Evolutionary conservation across 1,140 invertebrate genomes (phyloP).

Genomic region (Andrena cerasifolii): DNA sequence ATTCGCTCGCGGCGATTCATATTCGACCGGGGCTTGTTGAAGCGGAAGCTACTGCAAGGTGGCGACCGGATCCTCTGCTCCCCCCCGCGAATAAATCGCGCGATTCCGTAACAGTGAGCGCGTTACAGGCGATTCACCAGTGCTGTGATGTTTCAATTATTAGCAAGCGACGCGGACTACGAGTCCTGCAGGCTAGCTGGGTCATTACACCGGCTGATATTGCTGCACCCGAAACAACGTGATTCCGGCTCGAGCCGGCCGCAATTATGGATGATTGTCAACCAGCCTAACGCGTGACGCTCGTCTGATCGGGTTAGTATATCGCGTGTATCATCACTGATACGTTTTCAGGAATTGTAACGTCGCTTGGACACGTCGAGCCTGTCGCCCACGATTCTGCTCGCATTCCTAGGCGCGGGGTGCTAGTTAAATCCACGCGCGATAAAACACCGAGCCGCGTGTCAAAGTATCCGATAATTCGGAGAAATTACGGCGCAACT

Average conservation of each 20-base stretch:
- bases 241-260: neutral
- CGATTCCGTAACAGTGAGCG: too few relatives aligned
- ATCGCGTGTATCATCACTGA: neutral
- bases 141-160: slow-evolving; percentile 15
- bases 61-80: neutral
- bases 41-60: neutral
- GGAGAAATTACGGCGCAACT: too few relatives aligned
- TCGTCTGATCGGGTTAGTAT: neutral
- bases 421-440: too few relatives aligned
- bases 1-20: slow-evolving; percentile 3
- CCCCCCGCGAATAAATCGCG: neutral
- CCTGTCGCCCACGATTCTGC: too few relatives aligned
- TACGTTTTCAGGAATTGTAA: too few relatives aligned
- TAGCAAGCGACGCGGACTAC: neutral
- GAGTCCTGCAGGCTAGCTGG: neutral
- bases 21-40: neutral
- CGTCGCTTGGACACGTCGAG: too few relatives aligned
- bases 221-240: neutral
- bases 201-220: neutral
- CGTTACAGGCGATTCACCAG: neutral
- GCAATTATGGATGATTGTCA: neutral
- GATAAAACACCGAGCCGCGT: too few relatives aligned
- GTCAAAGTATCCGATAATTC: too few relatives aligned
- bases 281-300: neutral
- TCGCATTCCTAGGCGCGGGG: too few relatives aligned